Evolutionary conservation across 2,797 vertebrate species (phyloP).

Genomic region (Borostomias antarcticus): DNA sequence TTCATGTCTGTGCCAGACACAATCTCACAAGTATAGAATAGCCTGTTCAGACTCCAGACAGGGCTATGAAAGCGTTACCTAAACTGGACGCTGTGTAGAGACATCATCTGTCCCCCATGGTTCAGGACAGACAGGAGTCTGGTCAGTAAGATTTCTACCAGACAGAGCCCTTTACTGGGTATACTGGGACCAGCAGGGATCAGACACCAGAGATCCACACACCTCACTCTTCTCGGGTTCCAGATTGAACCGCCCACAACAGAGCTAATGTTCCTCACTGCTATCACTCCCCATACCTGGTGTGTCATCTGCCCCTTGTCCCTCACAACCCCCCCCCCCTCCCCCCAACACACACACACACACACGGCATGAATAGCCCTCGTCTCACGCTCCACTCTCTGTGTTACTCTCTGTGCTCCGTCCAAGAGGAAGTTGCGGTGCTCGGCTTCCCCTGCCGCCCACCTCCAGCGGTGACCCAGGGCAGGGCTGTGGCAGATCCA

Average conservation of each 20-base stretch:
- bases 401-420: not conserved
- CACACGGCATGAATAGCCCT: not conserved
- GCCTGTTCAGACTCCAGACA: slow-evolving; percentile 36
- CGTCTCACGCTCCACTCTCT: not conserved
- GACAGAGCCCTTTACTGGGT: slow-evolving; percentile 19
- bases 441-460: not conserved
- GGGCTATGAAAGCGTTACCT: slow-evolving; percentile 42
- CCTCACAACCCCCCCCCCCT: not conserved
- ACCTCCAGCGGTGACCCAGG: slow-evolving; percentile 41
- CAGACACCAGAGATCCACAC: not conserved
- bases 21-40: slow-evolving; percentile 33
- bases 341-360: too few relatives aligned
- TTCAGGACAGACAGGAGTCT: slow-evolving; percentile 48
- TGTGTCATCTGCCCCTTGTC: not conserved
- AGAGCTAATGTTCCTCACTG: too few relatives aligned
- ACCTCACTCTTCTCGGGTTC: not conserved
- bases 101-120: slow-evolving; percentile 43
- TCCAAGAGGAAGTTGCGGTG: not conserved
- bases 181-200: not conserved
- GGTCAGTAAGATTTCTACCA: slow-evolving; percentile 38
- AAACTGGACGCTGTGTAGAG: slow-evolving; percentile 33
- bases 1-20: slow-evolving; percentile 37
- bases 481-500: slow-evolving; percentile 64
- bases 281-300: not conserved
- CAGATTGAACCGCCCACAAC: not conserved